Percentiles rank a stretch among this genome's conserved stretches.
These are phyloP conservation scores for Stenichneumon culpator DNA, from an alignment of 2,888 invertebrate species.

Conservation along the genomic window DNA sequence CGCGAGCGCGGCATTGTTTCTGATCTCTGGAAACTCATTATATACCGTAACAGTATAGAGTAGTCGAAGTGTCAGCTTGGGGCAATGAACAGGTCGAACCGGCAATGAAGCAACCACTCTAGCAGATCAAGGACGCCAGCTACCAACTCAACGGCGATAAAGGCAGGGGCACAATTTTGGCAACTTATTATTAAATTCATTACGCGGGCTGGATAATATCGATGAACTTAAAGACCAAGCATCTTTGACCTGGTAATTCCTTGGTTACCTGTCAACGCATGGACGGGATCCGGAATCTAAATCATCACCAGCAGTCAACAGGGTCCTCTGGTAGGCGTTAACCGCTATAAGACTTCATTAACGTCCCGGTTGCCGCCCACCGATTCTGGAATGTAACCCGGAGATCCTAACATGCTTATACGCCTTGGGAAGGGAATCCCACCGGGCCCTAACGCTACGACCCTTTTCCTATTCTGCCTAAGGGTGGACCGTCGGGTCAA, in stretches of 20 bases:
- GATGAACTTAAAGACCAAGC: slow-evolving; percentile 69
- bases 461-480: slow-evolving; percentile 18
- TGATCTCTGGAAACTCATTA: slow-evolving; percentile 75
- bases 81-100: neutral
- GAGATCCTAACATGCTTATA: slow-evolving; percentile 54
- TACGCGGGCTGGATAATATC: slow-evolving; percentile 76
- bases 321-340: slow-evolving; percentile 42
- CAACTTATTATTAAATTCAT: slow-evolving; percentile 81
- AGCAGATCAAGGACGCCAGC: slow-evolving; percentile 24
- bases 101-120: slow-evolving; percentile 14
- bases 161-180: slow-evolving; percentile 30
- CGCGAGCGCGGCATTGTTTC: slow-evolving; percentile 77
- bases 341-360: slow-evolving; percentile 80
- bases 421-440: slow-evolving; percentile 39
- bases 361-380: slow-evolving; percentile 70
- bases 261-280: slow-evolving; percentile 58
- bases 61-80: slow-evolving; percentile 45
- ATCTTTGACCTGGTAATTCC: slow-evolving; percentile 4
- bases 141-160: slow-evolving; percentile 35
- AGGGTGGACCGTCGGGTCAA: neutral
- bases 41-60: slow-evolving; percentile 59
- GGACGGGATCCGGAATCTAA: slow-evolving; percentile 80
- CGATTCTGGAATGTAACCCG: slow-evolving; percentile 77
- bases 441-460: slow-evolving; percentile 3
- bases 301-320: slow-evolving; percentile 71